Base-by-base conservation (phyloP, 2,888 invertebrate genomes). In the Limenitis camilla region DNA sequence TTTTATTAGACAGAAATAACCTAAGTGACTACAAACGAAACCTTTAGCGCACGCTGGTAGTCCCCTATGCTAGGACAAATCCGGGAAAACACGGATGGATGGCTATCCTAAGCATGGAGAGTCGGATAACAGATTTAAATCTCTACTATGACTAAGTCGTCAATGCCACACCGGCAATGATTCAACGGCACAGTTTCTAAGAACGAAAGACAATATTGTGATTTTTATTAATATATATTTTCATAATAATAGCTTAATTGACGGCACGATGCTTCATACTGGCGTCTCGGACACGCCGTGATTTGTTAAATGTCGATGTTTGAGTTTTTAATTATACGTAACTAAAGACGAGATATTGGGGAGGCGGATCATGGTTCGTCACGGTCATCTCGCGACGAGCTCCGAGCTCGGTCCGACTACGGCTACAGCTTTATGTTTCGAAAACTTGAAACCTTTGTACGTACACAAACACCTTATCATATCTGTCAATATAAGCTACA, bases 261-360 rank as follows among this genome's bases (percentile, higher is more conserved):
- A 78, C 73, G 68, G 67, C 67, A 57, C 60, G 61, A 72, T 81
- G 81, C 82, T 79, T 84, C 80, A 83, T 80, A 69, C 71, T 61
- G 63, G 65, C 67, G 69, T 64, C 61, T 64, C 68, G 69, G 68
- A 65, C 68, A 61, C 60, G 61, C 67, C 65, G 68, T 76, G 74
- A 81, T 82, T 83, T 80, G 82, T 82, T 78, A 72, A 72, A 76
- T 77, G 83, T 82, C 83, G 79, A 79, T 80, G 75, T 78, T 84
- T 82, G 78, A 84, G 78, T 79, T 84, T 84, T 83, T 85, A 86
- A 85, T 85, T 85, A 80, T 65, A 81, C 81, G 76, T 76, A 79
- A 80, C 81, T 78, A 83, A 83, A 83, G 74, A 73, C 69, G 66
- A 73, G 74, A 76, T 78, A 79, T 84, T 80, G 79, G 73, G 70